Evolutionary conservation across 2,113 vertebrate species (phyloP).

Genomic region (Corythornis cristatus): DNA sequence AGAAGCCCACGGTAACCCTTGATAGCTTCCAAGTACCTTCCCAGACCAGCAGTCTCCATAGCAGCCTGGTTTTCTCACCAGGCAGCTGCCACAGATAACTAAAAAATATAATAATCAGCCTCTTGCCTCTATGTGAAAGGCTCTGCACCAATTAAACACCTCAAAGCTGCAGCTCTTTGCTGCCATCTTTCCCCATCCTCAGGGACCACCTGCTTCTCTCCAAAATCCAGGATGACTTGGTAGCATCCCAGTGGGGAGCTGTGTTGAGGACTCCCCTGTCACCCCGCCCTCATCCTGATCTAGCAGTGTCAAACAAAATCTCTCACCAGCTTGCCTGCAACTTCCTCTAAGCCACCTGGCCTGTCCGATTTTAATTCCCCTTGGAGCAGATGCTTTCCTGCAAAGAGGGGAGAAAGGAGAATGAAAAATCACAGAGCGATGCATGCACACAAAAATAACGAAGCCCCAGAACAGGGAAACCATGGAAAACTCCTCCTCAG

Average conservation of each 20-base stretch:
- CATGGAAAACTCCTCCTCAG: background rate
- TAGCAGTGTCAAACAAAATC: background rate
- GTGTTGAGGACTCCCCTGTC: background rate
- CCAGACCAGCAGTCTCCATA: background rate
- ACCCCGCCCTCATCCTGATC: background rate
- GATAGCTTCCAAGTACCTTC: background rate
- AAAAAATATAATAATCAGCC: background rate
- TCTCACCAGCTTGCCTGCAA: background rate
- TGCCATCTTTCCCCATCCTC: accelerated
- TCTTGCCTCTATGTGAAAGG: background rate
- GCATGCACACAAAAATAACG: background rate
- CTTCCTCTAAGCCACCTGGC: background rate
- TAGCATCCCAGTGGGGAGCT: background rate
- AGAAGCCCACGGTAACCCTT: background rate
- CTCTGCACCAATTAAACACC: background rate
- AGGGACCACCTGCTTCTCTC: background rate
- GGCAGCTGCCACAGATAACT: background rate
- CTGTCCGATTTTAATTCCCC: background rate
- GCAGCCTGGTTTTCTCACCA: background rate
- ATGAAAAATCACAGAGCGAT: accelerated
- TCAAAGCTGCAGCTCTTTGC: background rate
- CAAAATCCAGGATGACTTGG: accelerated
- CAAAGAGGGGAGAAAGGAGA: background rate
- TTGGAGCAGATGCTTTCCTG: background rate
- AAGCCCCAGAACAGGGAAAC: background rate